Evolutionary conservation across 2,113 vertebrate species (phyloP).

Genomic region (Aegypius monachus): DNA sequence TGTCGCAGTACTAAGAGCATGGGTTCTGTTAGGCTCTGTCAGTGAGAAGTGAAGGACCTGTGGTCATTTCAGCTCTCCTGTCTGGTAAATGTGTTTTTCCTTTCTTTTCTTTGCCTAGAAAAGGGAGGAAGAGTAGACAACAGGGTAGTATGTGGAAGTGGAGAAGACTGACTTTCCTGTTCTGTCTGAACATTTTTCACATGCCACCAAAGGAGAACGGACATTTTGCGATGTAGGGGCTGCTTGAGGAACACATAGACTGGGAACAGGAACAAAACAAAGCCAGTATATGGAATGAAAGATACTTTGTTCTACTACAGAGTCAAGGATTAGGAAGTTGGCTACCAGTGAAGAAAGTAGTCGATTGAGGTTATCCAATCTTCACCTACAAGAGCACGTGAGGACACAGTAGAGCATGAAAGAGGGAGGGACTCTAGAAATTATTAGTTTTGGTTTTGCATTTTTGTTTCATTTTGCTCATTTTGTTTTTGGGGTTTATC

Average conservation of each 20-base stretch:
- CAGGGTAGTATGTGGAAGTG: neutral
- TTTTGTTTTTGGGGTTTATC: neutral
- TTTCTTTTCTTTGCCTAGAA: neutral
- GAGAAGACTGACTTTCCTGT: neutral
- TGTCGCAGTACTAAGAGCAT: rapidly evolving
- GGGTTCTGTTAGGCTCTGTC: neutral
- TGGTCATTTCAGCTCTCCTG: neutral
- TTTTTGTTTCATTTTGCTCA: neutral
- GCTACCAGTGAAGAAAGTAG: neutral
- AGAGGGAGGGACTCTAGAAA: neutral
- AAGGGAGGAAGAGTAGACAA: neutral
- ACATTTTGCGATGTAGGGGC: neutral
- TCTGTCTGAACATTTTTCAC: neutral
- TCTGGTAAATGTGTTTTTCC: neutral
- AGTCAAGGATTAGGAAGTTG: neutral
- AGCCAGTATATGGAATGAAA: neutral
- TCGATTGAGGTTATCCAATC: neutral
- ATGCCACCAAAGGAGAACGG: neutral
- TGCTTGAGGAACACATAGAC: neutral
- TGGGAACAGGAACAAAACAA: neutral
- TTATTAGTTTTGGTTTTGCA: neutral
- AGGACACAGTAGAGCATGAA: neutral
- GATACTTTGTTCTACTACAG: neutral
- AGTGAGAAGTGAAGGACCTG: neutral
- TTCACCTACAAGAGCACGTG: neutral